These are phyloP conservation scores for Colossoma macropomum DNA, from an alignment of 2,113 vertebrate species.

Conservation along the genomic window DNA sequence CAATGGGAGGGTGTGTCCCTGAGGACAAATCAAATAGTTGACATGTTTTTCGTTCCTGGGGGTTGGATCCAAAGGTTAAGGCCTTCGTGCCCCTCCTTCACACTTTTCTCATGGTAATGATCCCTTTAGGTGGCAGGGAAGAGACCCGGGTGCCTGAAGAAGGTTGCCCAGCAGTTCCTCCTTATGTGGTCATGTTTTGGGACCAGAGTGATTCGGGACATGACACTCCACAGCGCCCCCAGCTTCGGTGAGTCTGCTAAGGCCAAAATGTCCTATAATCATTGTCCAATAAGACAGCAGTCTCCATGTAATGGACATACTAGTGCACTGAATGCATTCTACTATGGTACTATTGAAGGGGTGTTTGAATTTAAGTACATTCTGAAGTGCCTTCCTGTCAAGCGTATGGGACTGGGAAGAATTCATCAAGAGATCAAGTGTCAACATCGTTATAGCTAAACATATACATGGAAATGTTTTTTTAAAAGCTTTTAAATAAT, in stretches of 20 bases:
- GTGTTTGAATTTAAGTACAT: no score
- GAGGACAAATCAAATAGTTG: conserved; percentile 84
- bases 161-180: conserved; percentile 97
- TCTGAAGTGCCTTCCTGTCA: not conserved
- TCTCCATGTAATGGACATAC: not conserved
- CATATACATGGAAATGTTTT: no score
- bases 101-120: conserved; percentile 80
- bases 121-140: conserved; percentile 91
- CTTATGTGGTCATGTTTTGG: conserved; percentile 99
- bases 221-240: conserved; percentile 98
- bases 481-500: no score
- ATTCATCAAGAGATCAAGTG: no score
- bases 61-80: conserved; percentile 79
- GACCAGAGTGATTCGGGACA: conserved; percentile 97
- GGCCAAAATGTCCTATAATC: conserved; percentile 17
- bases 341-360: not conserved
- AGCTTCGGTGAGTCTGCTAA: conserved; percentile 90
- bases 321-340: not conserved
- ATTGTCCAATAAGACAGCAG: not conserved
- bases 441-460: no score
- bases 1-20: conserved; percentile 80
- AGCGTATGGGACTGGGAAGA: no score
- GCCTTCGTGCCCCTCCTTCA: conserved; percentile 47
- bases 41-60: conserved; percentile 83
- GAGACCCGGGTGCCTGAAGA: conserved; percentile 93